phyloP scores from a whole-genome alignment of 1,140 invertebrate species.

The Drosophila lowei region DNA sequence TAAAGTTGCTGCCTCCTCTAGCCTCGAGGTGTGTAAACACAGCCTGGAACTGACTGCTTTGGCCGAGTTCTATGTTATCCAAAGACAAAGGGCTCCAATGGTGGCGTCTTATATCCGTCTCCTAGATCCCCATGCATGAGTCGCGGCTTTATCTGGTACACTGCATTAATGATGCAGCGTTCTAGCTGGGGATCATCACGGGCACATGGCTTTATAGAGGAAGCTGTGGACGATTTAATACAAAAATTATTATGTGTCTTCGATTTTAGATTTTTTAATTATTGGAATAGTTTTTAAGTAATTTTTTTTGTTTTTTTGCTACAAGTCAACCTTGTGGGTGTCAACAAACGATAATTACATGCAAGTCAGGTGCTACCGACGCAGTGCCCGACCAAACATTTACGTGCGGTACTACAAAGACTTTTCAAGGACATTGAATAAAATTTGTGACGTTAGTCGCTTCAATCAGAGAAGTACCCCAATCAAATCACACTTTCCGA shows the following conservation, averaged over 20 bases:
- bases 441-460: too few relatives aligned
- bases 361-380: too few relatives aligned
- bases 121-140: slow-evolving; percentile 84
- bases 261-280: background rate
- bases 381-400: too few relatives aligned
- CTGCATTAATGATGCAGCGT: slow-evolving; percentile 84
- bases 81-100: slow-evolving; percentile 74
- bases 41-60: slow-evolving; percentile 72
- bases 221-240: slow-evolving; percentile 64
- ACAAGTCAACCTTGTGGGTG: too few relatives aligned
- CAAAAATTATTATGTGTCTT: background rate
- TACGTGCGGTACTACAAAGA: too few relatives aligned
- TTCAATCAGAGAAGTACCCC: too few relatives aligned
- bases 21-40: slow-evolving; percentile 69
- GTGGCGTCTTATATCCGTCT: slow-evolving; percentile 71
- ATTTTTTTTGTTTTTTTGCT: too few relatives aligned
- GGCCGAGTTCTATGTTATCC: slow-evolving; percentile 74
- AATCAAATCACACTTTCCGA: slow-evolving; percentile 3
- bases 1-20: slow-evolving; percentile 76
- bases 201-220: slow-evolving; percentile 83
- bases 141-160: slow-evolving; percentile 84
- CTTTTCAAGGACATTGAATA: too few relatives aligned
- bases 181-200: slow-evolving; percentile 83
- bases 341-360: too few relatives aligned
- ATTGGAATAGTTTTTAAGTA: background rate